Base-by-base conservation (phyloP, 2,797 vertebrate genomes). In the Cephalopachus bancanus region DNA sequence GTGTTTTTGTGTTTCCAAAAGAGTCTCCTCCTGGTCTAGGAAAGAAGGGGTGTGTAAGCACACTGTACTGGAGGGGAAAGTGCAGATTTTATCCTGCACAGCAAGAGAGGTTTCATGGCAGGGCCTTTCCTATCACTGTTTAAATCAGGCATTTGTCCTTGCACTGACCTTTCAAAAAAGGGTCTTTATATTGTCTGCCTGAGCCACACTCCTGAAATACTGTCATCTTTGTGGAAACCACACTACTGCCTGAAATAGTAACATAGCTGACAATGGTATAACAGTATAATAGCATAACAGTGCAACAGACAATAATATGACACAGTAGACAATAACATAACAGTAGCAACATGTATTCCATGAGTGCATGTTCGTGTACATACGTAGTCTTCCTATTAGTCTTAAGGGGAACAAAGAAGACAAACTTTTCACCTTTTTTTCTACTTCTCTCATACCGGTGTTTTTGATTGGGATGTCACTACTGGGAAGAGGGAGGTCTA, bases 1-100 rank as follows among this genome's bases (percentile, higher is more conserved):
- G 67, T 14, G 7, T 64, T 71, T 89, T 15, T 88, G 1, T 89
- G 60, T 93, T 96, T 93, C 55, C 76, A 75, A 88, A 75, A n/a
- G 7, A 53, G 15, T 55, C 5, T 16, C 22, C 5, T 60, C 15
- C 51, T 55, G 16, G 20, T 59, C 33, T 75, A 72, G 53, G 62
- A 60, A 37, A 65, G 22, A 71, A 60, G 16, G 7, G 12, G 8
- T 4, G 2, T 7, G 19, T 51, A 20, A 44, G 28, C 5, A 26
- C 51, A 3, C 1, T 22, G 55, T 26, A 3, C 3, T 2, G 4
- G 33, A 10, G 16, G 49, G 24, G 8, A 30, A 2, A 53, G 8
- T 57, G 24, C 14, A 53, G 81, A 79, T 20, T 79, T 33, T 75
- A 26, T 7, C 55, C 10, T 55, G 6, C 2, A 16, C 0, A 26